Conservation (phyloP, 2,888 invertebrate genomes). For the Parnassius mnemosyne region DNA sequence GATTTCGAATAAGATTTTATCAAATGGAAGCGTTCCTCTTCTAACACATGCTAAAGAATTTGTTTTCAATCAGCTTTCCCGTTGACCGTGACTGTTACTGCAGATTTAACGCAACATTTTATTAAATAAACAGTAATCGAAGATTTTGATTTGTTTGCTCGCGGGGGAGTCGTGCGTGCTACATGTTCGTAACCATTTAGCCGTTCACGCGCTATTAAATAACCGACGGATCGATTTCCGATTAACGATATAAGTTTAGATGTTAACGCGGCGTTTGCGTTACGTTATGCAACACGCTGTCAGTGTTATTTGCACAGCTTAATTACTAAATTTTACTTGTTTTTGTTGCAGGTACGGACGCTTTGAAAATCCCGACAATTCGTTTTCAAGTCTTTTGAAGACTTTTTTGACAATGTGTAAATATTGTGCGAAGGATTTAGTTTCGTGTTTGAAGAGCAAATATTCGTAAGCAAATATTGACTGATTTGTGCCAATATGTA, state of each 20-base stretch:
- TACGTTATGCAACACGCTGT: conserved; percentile 5
- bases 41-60: neutral
- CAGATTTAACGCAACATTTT: conserved; percentile 5
- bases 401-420: neutral
- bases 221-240: conserved; percentile 21
- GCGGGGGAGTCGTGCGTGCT: conserved; percentile 12
- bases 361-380: conserved; percentile 4
- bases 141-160: conserved; percentile 10
- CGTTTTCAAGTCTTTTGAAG: neutral
- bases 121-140: conserved; percentile 10
- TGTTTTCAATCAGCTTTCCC: neutral
- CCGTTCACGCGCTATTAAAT: conserved; percentile 24
- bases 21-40: neutral
- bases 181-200: conserved; percentile 15
- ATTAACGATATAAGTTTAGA: conserved; percentile 20
- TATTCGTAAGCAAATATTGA: neutral
- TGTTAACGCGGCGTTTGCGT: conserved; percentile 7
- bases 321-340: conserved; percentile 15
- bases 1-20: too few relatives aligned
- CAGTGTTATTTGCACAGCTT: conserved; percentile 14
- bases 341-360: conserved; percentile 25
- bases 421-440: neutral
- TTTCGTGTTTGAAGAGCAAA: neutral
- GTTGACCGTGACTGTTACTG: neutral
- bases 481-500: too few relatives aligned